Percentiles rank a stretch among this genome's conserved stretches.
Conservation (phyloP, 2,797 vertebrate species). For the Mycteria americana region DNA sequence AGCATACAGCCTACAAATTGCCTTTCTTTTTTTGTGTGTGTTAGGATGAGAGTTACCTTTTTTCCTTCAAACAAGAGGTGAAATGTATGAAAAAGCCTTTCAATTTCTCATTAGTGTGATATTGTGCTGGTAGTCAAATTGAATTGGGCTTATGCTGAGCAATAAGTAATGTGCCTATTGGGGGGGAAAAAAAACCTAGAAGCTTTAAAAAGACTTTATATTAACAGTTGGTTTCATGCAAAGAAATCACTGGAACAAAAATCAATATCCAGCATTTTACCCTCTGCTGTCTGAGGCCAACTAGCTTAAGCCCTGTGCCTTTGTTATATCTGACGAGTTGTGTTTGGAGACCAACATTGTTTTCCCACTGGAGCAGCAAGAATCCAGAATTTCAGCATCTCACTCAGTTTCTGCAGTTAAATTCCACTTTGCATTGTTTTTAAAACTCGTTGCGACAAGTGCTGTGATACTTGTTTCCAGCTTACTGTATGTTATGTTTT, state of each 20-base stretch:
- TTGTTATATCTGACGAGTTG: neutral
- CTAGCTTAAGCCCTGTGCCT: neutral
- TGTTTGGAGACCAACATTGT: neutral
- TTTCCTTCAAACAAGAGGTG: neutral
- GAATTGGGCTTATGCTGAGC: neutral
- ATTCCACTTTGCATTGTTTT: neutral
- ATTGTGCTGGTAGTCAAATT: neutral
- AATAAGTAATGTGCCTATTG: neutral
- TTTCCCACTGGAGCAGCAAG: neutral
- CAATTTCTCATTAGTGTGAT: neutral
- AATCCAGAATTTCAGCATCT: neutral
- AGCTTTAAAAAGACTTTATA: neutral
- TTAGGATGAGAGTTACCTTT: neutral
- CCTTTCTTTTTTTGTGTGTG: neutral
- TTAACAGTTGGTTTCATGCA: neutral
- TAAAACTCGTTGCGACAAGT: neutral
- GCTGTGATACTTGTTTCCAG: neutral
- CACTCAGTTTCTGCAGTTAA: neutral
- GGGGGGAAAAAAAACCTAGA: neutral
- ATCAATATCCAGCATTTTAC: neutral
- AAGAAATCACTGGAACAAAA: neutral
- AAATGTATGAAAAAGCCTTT: neutral
- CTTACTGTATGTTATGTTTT: neutral
- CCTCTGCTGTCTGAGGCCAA: neutral
- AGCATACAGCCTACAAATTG: neutral